A percentile compares a stretch with the other conserved stretches of the same genome.
These are phyloP conservation scores for Eueremaeus valkanovi DNA, from an alignment of 2,888 invertebrate species.

Conservation along the genomic window DNA sequence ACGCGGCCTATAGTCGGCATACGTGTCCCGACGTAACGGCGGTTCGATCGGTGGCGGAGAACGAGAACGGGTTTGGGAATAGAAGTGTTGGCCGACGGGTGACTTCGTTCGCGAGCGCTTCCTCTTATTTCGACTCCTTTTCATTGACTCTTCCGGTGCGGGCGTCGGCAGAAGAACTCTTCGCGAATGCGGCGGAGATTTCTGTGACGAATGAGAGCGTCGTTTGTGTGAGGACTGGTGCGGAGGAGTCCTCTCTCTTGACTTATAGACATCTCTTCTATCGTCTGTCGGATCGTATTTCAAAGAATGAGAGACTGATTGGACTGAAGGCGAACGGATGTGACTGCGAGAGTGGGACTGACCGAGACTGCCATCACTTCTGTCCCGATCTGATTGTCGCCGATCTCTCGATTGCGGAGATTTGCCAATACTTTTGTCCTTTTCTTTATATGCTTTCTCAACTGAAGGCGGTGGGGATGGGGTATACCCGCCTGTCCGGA, in stretches of 20 bases:
- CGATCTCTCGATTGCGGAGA: background rate
- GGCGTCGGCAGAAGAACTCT: background rate
- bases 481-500: no score
- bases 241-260: background rate
- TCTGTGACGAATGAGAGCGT: background rate
- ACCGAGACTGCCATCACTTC: background rate
- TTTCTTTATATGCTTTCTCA: background rate
- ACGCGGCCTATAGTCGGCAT: background rate
- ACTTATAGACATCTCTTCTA: background rate
- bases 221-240: background rate
- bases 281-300: background rate
- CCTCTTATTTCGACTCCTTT: background rate
- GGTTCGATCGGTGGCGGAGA: background rate
- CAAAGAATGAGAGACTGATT: background rate
- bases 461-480: background rate
- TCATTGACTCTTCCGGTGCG: background rate
- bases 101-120: conserved; percentile 5
- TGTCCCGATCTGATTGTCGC: background rate
- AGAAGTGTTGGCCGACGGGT: background rate
- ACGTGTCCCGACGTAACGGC: background rate
- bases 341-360: background rate
- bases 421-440: background rate
- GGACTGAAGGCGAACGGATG: background rate
- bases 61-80: background rate
- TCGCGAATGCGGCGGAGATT: background rate